These are phyloP conservation scores for Sebastes itinus DNA, from an alignment of 2,797 vertebrate species.

Conservation along the genomic window DNA sequence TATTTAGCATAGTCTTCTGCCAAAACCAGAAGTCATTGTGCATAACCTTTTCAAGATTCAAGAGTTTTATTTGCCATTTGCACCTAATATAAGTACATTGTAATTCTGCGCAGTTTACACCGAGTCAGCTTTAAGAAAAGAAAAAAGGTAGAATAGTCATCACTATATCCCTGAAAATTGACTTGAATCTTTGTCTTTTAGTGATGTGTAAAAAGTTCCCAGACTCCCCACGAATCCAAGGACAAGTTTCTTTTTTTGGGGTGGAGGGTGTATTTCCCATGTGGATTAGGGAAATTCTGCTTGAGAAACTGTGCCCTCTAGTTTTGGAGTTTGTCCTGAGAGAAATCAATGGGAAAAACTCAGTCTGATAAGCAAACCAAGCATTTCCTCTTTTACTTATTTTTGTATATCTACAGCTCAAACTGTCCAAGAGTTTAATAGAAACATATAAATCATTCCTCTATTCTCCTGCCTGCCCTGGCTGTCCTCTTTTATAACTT, in stretches of 20 bases:
- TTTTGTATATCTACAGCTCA: not conserved
- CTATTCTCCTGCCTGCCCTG: not conserved
- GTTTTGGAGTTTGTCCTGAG: not conserved
- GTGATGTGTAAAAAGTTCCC: not conserved
- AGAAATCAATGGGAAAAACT: not conserved
- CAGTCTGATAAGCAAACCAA: not conserved
- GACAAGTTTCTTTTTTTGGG: not conserved
- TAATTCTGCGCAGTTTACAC: too few species aligned
- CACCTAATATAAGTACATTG: too few species aligned
- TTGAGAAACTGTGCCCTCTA: not conserved
- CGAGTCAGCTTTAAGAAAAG: too few species aligned
- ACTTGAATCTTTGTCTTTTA: not conserved
- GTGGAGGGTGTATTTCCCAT: not conserved
- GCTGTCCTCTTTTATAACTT: not conserved
- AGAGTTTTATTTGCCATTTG: too few species aligned
- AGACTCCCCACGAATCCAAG: not conserved
- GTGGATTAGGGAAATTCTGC: not conserved
- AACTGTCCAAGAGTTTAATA: not conserved
- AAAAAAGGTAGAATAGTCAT: too few species aligned
- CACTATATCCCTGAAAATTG: not conserved
- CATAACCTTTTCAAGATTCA: not conserved
- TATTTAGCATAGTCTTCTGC: not conserved
- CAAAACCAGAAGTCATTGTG: not conserved
- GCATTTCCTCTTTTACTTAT: not conserved
- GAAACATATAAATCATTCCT: not conserved